Evolutionary conservation across 2,797 vertebrate genomes (phyloP).

Genomic region (Yasuhikotakia modesta): DNA sequence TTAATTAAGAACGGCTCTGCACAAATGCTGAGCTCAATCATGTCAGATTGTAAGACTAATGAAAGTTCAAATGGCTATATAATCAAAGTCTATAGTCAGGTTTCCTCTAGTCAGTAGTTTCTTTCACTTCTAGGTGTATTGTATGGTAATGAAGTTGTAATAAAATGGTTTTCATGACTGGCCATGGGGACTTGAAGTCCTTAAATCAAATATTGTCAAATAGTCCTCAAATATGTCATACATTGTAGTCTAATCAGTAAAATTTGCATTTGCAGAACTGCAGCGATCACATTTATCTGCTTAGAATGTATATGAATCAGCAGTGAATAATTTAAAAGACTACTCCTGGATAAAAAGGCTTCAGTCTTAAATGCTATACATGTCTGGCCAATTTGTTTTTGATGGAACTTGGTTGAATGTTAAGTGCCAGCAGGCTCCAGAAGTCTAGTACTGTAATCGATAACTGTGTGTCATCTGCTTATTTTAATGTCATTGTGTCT

Average conservation of each 20-base stretch:
- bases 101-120: not conserved
- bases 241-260: constrained; percentile 2
- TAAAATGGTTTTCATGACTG: constrained; percentile 14
- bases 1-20: constrained; percentile 19
- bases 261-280: constrained; percentile 9
- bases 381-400: not conserved
- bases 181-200: not conserved
- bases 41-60: constrained; percentile 23
- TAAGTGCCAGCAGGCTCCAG: not conserved
- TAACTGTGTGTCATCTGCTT: not conserved
- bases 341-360: not conserved
- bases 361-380: not conserved
- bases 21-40: constrained; percentile 27
- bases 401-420: not conserved
- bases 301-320: not conserved
- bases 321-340: not conserved
- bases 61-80: constrained; percentile 24
- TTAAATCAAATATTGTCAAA: constrained; percentile 22
- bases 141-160: constrained; percentile 3
- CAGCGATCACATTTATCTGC: not conserved
- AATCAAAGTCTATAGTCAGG: constrained; percentile 1
- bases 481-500: not conserved
- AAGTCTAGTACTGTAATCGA: not conserved
- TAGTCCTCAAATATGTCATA: no score
- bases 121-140: not conserved